Percentiles rank a stretch among this genome's conserved stretches.
Conservation (phyloP, 1,140 invertebrate genomes). For the Plodia interpunctella region DNA sequence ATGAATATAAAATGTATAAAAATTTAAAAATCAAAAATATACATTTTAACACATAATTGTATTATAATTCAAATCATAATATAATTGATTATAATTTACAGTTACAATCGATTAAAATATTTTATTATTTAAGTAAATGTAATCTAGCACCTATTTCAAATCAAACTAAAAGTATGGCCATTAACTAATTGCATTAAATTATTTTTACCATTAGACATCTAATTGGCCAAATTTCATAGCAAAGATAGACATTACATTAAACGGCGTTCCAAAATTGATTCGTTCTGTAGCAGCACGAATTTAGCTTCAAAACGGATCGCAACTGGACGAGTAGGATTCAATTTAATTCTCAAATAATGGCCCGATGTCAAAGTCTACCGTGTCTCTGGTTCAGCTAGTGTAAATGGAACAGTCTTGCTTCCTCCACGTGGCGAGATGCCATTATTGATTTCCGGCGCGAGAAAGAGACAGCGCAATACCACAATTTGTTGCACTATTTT, state of each 20-base stretch:
- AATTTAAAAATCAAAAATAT: background rate
- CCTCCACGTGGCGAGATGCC: constrained; percentile 71
- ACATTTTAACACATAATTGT: no score
- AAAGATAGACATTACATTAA: background rate
- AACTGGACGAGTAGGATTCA: constrained; percentile 20
- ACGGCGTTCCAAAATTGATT: background rate
- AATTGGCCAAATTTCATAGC: no score
- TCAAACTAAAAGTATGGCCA: no score
- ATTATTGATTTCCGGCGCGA: constrained; percentile 74
- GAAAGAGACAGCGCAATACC: constrained; percentile 61
- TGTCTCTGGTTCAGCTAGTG: constrained; percentile 44
- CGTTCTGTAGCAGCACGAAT: constrained; percentile 19
- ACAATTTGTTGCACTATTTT: constrained; percentile 76
- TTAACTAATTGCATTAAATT: no score
- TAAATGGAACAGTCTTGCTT: constrained; percentile 67
- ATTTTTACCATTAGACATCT: no score
- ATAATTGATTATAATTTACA: no score
- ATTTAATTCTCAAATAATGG: constrained; percentile 32
- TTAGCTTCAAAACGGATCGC: constrained; percentile 21
- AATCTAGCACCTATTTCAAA: no score
- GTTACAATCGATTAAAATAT: no score
- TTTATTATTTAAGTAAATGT: no score
- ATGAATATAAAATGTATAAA: background rate
- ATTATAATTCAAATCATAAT: no score
- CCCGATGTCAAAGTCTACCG: constrained; percentile 32